Base-by-base conservation (phyloP, 1,140 invertebrate genomes). In the Dryas iulia region DNA sequence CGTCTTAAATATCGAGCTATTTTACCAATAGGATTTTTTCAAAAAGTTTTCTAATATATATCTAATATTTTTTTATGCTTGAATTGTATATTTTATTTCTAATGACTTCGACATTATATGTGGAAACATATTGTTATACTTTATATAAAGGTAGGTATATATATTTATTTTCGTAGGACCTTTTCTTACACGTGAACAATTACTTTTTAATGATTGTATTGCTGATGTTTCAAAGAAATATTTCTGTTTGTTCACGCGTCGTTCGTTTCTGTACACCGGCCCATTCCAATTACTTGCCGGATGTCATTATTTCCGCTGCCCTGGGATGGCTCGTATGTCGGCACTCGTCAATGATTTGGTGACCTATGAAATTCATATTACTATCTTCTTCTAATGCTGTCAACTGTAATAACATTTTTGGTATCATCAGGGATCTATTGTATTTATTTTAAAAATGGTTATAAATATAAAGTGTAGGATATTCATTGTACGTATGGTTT, bases 261-360 rank as follows among this genome's bases (percentile, higher is more conserved):
- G 47, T 62, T 31, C 56, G 24, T 28, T 69, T 66, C 63, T 77
- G 74, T 79, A 73, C 73, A 71, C 68, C 70, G 69, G 69, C 62
- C 77, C 77, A 74, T 85, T 79, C 83, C 84, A 87, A 87, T 89
- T 89, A 87, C 82, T 76, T 78, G 84, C 71, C 82, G 84, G 83
- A 79, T 86, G 79, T 84, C 83, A 86, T 89, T 88, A 87, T 87
- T 87, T 89, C 86, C 84, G 84, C 72, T 72, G 81, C 74, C 63
- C 76, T 73, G 73, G 73, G 76, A 81, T 78, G 79, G 77, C 76
- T 79, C 66, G 73, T 67, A 67, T 66, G 66, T 59, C 66, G 68
- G 72, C 70, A 78, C 73, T 80, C 72, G 30, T 66, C 70, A 64
- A 64, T 82, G 78, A 76, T 80, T 80, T 73, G 77, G 71, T 83